Conservation (phyloP, 2,113 vertebrate genomes). For the Pelvicachromis taeniatus region DNA sequence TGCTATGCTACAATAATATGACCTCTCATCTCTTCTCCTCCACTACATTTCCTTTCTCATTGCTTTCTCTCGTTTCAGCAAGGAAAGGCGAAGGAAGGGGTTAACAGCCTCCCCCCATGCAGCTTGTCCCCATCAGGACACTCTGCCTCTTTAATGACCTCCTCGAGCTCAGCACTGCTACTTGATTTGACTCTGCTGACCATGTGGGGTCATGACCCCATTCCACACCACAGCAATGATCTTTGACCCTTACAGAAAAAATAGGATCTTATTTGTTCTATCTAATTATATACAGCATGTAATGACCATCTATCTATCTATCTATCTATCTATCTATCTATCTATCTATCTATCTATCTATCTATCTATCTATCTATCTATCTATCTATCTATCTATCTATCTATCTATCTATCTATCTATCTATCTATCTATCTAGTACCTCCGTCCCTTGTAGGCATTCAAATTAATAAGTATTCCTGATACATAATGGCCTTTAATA, state of each 20-base stretch:
- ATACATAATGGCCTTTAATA: background rate
- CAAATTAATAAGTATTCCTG: background rate
- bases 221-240: conserved; percentile 66
- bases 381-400: background rate
- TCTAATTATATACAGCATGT: background rate
- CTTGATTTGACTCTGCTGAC: conserved; percentile 69
- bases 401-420: background rate
- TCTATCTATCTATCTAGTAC: background rate
- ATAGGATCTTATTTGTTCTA: background rate
- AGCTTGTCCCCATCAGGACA: conserved; percentile 36
- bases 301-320: conserved; percentile 9
- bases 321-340: conserved; percentile 20
- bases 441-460: background rate
- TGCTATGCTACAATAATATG: conserved; percentile 74
- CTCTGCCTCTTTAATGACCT: conserved; percentile 65
- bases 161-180: conserved; percentile 35
- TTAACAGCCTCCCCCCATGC: conserved; percentile 40
- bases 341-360: conserved; percentile 8
- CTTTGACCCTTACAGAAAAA: conserved; percentile 45
- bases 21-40: conserved; percentile 69
- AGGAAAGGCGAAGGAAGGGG: conserved; percentile 55
- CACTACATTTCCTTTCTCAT: conserved; percentile 55
- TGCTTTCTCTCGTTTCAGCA: conserved; percentile 37
- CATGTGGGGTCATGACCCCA: conserved; percentile 56
- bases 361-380: background rate